These are phyloP conservation scores for Agonopterix alstromeriana DNA, from an alignment of 2,888 invertebrate genomes.

Conservation along the genomic window DNA sequence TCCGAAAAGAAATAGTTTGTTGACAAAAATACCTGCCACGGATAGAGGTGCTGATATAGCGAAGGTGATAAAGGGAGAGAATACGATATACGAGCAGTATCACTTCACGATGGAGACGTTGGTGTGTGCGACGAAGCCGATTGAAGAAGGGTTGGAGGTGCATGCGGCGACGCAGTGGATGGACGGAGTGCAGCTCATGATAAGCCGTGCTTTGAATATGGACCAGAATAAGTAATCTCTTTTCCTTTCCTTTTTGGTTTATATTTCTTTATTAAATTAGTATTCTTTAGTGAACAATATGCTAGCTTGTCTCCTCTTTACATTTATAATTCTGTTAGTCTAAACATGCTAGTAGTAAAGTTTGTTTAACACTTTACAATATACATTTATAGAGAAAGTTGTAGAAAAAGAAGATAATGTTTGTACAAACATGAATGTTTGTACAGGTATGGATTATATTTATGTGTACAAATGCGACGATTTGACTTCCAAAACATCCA, in stretches of 20 bases:
- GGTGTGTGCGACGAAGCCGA: conserved; percentile 78
- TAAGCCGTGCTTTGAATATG: conserved; percentile 72
- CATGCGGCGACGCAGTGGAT: conserved; percentile 78
- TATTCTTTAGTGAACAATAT: too few species aligned
- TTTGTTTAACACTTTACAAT: too few species aligned
- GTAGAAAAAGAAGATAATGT: too few species aligned
- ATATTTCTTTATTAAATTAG: too few species aligned
- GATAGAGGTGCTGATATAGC: conserved; percentile 45
- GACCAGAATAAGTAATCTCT: conserved; percentile 72
- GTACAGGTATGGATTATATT: too few species aligned
- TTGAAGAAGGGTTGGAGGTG: conserved; percentile 82
- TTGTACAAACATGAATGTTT: too few species aligned
- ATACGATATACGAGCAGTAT: conserved; percentile 78
- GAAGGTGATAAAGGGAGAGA: conserved; percentile 63
- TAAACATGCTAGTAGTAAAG: too few species aligned
- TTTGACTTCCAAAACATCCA: too few species aligned
- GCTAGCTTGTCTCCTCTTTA: too few species aligned
- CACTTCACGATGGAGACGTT: conserved; percentile 85
- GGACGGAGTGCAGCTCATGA: conserved; percentile 70
- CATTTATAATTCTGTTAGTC: too few species aligned
- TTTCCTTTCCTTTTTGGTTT: neutral
- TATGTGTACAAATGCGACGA: too few species aligned
- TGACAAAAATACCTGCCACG: conserved; percentile 19
- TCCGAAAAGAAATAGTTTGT: conserved; percentile 20
- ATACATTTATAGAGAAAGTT: too few species aligned